A percentile compares a stretch with the other conserved stretches of the same genome.
Evolutionary conservation across 2,797 vertebrate species (phyloP).

Genomic region (Spinibarbus caldwelli): DNA sequence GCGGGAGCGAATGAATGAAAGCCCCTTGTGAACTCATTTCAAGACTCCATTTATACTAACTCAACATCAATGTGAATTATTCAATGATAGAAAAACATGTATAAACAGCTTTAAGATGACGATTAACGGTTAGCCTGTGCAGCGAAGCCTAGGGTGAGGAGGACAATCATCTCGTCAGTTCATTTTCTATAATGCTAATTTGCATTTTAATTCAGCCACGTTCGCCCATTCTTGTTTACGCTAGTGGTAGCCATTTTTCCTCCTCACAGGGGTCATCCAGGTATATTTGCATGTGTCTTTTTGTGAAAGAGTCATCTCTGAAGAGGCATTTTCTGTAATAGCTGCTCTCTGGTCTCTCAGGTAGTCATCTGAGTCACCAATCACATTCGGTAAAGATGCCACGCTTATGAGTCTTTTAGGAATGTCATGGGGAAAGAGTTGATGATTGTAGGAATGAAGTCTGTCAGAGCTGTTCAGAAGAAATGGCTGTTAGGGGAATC

Average conservation of each 20-base stretch:
- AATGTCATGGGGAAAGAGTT: neutral
- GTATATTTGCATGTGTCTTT: constrained; percentile 25
- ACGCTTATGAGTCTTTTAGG: constrained; percentile 7
- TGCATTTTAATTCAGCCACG: constrained; percentile 79
- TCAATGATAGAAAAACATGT: constrained; percentile 1
- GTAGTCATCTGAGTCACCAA: neutral
- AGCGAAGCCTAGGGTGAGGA: constrained; percentile 3
- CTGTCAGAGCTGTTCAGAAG: constrained; percentile 4
- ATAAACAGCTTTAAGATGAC: neutral
- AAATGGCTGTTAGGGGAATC: constrained; percentile 22
- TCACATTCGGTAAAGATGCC: constrained; percentile 17
- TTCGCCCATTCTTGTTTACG: constrained; percentile 67
- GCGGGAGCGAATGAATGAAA: neutral
- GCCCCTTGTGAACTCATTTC: neutral
- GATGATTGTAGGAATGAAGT: constrained; percentile 6
- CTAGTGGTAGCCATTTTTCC: constrained; percentile 79
- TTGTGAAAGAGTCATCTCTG: neutral
- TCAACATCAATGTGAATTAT: constrained; percentile 11
- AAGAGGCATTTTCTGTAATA: constrained; percentile 14
- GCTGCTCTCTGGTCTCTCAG: neutral
- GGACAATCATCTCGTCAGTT: constrained; percentile 11
- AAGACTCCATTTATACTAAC: constrained; percentile 9
- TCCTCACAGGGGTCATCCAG: constrained; percentile 65
- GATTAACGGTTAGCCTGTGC: neutral
- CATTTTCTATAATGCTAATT: constrained; percentile 67